Base-by-base conservation (phyloP, 2,797 vertebrate genomes). In the Onychomys leucogaster region DNA sequence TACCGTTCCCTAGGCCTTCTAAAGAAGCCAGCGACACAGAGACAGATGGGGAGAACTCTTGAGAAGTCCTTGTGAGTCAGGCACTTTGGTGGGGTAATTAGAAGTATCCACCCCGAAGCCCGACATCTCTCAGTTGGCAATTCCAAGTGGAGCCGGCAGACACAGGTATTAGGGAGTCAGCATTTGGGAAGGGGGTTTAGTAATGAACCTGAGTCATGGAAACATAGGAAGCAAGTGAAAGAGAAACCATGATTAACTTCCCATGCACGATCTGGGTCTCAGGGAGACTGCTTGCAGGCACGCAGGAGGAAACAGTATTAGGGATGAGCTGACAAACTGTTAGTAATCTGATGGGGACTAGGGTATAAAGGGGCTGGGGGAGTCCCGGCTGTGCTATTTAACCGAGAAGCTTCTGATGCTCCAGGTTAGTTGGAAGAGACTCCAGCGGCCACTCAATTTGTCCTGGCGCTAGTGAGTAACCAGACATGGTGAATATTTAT, bases 201-300 rank as follows among this genome's bases (percentile, higher is more conserved):
- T 21, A 27, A 91, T 13, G 84, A 89, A 59, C 52, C 63, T 27
- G 82, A 93, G 73, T 93, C 78, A 55, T 2, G 23, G 63, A 82
- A 91, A 90, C 88, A 16, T 4, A 46, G 84, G 49, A 88, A 90
- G 61, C 2, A 25, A 94, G 61, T 80, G 82, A 49, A 93, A 92
- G 80, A 84, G 65, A 96, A 95, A 87, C 83, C 76, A 16, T 43
- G 43, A 73, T 90, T 93, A 88, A 59, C 83, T 76, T 80, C 57
- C 63, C 69, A 3, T 17, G 80, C 59, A 63, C 32, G 59, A 80
- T 37, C 17, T 4, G 14, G 52, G 78, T 75, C 87, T 73, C 8
- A 41, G 91, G 29, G 69, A 3, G 83, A 63, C 83, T 0, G 84
- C 71, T 90, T 0, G 14, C 11, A 7, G 57, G 41, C n/a, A 13